Conservation (phyloP, 1,140 invertebrate species). For the Bombyx mandarina region DNA sequence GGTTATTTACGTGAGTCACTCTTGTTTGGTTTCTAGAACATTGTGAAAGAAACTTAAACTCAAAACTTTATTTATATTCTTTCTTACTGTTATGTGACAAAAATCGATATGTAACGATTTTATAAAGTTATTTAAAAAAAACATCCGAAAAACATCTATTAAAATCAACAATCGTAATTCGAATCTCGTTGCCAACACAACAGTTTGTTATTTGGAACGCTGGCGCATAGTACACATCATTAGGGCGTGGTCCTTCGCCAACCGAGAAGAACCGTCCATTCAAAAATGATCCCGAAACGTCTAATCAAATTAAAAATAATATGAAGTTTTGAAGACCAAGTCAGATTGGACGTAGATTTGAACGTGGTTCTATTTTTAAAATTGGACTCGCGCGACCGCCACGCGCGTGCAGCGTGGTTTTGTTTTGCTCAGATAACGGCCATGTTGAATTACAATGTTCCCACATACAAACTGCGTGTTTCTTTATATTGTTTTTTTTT, state of each 20-base stretch:
- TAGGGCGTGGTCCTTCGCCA: constrained; percentile 46
- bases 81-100: too few species aligned
- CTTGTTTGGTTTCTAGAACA: too few species aligned
- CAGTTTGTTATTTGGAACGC: constrained; percentile 46
- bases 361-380: constrained; percentile 56
- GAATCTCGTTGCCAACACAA: constrained; percentile 8
- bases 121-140: too few species aligned
- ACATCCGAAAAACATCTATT: too few species aligned
- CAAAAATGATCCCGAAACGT: constrained; percentile 4
- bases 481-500: constrained; percentile 31
- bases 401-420: constrained; percentile 54
- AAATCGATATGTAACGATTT: too few species aligned
- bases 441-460: constrained; percentile 32
- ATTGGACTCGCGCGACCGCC: constrained; percentile 28
- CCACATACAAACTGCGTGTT: constrained; percentile 52
- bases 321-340: constrained; percentile 1
- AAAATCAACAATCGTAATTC: too few species aligned
- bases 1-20: too few species aligned
- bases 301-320: not conserved
- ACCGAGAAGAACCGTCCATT: constrained; percentile 20
- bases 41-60: too few species aligned
- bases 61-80: too few species aligned
- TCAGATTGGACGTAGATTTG: constrained; percentile 33
- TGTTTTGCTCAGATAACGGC: constrained; percentile 54
- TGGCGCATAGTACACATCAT: constrained; percentile 30